Conservation (phyloP, 2,113 vertebrate species). For the Trogon melanurus region DNA sequence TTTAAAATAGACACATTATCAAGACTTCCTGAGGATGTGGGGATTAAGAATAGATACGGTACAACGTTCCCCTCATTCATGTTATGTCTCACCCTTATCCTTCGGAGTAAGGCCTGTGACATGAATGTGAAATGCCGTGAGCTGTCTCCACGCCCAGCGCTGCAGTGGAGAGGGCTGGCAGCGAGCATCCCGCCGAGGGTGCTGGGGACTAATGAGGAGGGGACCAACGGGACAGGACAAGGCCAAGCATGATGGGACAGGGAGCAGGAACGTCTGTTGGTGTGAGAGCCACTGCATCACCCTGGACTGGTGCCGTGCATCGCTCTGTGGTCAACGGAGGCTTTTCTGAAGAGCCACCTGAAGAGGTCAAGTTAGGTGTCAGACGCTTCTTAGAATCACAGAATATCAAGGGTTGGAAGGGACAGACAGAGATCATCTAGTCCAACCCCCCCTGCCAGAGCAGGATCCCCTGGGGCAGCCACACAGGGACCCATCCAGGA, state of each 20-base stretch:
- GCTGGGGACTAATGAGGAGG: background rate
- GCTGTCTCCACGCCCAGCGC: background rate
- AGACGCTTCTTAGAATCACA: background rate
- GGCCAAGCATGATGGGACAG: background rate
- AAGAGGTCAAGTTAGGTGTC: background rate
- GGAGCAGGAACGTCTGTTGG: background rate
- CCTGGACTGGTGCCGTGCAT: background rate
- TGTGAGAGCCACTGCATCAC: background rate
- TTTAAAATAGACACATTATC: background rate
- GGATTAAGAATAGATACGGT: background rate
- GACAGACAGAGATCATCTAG: no score
- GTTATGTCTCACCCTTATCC: background rate
- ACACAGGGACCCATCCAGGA: no score
- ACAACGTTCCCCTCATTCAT: background rate
- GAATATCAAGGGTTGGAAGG: no score
- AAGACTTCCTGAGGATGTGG: background rate
- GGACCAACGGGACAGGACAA: background rate
- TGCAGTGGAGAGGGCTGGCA: background rate
- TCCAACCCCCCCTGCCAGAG: no score
- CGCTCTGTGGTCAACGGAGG: background rate
- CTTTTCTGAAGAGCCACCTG: background rate
- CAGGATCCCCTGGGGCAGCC: no score
- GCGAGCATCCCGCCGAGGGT: background rate
- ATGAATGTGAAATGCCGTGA: background rate
- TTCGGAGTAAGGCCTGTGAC: background rate